Evolutionary conservation across 2,888 invertebrate genomes (phyloP).

Genomic region (Chalcis sispes): DNA sequence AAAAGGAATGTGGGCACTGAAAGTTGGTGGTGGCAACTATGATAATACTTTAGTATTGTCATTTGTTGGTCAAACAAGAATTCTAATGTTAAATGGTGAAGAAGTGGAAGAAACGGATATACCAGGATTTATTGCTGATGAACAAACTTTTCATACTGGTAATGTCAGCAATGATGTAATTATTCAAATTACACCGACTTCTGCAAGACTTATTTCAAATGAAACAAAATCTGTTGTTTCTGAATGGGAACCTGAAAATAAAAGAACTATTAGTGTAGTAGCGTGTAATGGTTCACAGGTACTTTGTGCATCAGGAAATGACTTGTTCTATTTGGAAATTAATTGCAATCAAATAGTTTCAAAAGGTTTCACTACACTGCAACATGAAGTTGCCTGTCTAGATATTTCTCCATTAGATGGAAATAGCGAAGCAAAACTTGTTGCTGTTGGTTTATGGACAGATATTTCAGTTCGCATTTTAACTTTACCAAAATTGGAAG

Average conservation of each 20-base stretch:
- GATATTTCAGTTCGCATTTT: slow-evolving; percentile 95
- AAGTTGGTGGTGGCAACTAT: slow-evolving; percentile 80
- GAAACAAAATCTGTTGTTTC: slow-evolving; percentile 81
- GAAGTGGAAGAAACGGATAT: slow-evolving; percentile 99
- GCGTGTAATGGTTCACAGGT: slow-evolving; percentile 87
- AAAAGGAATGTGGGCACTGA: slow-evolving; percentile 98
- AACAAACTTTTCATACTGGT: slow-evolving; percentile 95
- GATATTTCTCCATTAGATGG: slow-evolving; percentile 90
- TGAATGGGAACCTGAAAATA: slow-evolving; percentile 85
- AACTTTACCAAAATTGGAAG: slow-evolving; percentile 86
- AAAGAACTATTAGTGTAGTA: slow-evolving; percentile 90
- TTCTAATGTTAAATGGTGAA: slow-evolving; percentile 92
- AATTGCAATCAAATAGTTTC: slow-evolving; percentile 81
- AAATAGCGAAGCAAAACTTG: slow-evolving; percentile 82
- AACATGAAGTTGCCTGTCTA: slow-evolving; percentile 96
- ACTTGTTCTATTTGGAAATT: slow-evolving; percentile 89
- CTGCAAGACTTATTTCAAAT: slow-evolving; percentile 84
- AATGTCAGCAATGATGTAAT: slow-evolving; percentile 92
- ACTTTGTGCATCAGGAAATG: slow-evolving; percentile 91
- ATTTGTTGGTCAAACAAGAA: slow-evolving; percentile 97
- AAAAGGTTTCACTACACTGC: slow-evolving; percentile 84
- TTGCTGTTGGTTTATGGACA: slow-evolving; percentile 97
- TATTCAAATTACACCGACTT: slow-evolving; percentile 85
- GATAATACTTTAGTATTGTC: slow-evolving; percentile 96
- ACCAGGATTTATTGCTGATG: slow-evolving; percentile 91